Conservation (phyloP, 2,797 vertebrate species). For the Darevskia mixta region DNA sequence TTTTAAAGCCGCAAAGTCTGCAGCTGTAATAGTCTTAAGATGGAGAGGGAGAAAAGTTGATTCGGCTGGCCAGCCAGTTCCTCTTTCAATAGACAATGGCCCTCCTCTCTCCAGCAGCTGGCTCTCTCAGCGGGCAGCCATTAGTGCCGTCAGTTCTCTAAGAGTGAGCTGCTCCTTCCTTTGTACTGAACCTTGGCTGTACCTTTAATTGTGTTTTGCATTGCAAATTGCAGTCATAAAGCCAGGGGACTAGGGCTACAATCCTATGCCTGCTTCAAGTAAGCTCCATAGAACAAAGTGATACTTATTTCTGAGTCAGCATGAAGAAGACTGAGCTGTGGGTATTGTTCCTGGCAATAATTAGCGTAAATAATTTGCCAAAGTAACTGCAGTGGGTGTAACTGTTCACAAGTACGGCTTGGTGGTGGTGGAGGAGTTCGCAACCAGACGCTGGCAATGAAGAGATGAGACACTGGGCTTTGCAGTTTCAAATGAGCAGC, state of each 20-base stretch:
- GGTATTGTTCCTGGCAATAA: not conserved
- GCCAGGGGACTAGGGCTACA: not conserved
- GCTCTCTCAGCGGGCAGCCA: not conserved
- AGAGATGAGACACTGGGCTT: too few species aligned
- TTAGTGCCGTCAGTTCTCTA: not conserved
- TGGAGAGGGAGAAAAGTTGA: not conserved
- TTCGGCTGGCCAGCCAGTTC: constrained; percentile 16
- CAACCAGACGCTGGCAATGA: too few species aligned
- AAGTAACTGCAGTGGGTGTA: not conserved
- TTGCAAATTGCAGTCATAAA: constrained; percentile 21
- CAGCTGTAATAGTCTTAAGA: not conserved
- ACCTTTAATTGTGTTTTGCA: constrained; percentile 23
- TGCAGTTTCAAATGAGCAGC: too few species aligned
- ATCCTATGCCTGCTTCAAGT: not conserved
- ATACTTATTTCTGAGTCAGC: not conserved
- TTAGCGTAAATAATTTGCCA: not conserved
- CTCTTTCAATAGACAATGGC: constrained; percentile 23
- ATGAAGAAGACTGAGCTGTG: not conserved
- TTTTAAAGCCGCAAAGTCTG: constrained; percentile 8
- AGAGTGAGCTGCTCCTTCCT: constrained; percentile 7
- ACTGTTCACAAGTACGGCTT: not conserved
- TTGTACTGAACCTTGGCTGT: constrained; percentile 19
- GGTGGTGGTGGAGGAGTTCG: not conserved
- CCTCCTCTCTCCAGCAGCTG: not conserved
- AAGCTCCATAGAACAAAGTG: not conserved